Evolutionary conservation across 2,888 invertebrate species (phyloP).

Genomic region (Amiota minor): DNA sequence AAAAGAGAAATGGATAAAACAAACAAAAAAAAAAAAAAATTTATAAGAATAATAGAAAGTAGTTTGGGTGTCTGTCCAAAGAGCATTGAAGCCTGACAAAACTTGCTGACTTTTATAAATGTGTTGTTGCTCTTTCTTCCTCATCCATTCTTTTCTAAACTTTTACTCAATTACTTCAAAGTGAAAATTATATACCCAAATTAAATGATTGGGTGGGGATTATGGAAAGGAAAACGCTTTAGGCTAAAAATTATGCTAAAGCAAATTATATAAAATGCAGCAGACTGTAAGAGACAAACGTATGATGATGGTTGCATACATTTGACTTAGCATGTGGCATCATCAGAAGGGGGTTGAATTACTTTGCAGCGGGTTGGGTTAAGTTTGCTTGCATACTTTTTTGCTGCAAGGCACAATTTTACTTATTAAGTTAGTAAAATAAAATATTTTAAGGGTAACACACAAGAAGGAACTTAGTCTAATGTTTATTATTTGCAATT

Average conservation of each 20-base stretch:
- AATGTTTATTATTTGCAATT: neutral
- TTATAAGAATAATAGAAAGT: neutral
- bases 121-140: no score
- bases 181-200: slow-evolving; percentile 6
- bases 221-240: slow-evolving; percentile 40
- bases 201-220: slow-evolving; percentile 1
- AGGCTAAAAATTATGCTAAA: slow-evolving; percentile 23
- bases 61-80: no score
- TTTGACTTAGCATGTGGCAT: neutral
- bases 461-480: neutral
- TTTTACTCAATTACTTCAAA: neutral
- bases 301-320: neutral
- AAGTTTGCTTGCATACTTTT: slow-evolving; percentile 8
- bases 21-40: no score
- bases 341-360: neutral
- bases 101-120: no score
- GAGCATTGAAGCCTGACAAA: no score
- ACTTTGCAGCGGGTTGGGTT: neutral
- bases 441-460: no score
- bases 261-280: slow-evolving; percentile 58
- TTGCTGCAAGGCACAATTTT: neutral
- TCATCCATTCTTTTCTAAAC: no score
- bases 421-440: no score
- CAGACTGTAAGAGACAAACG: slow-evolving; percentile 67
- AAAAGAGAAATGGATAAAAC: slow-evolving; percentile 35